These are phyloP conservation scores for Pelusios castaneus DNA, from an alignment of 2,113 vertebrate genomes.

Conservation along the genomic window DNA sequence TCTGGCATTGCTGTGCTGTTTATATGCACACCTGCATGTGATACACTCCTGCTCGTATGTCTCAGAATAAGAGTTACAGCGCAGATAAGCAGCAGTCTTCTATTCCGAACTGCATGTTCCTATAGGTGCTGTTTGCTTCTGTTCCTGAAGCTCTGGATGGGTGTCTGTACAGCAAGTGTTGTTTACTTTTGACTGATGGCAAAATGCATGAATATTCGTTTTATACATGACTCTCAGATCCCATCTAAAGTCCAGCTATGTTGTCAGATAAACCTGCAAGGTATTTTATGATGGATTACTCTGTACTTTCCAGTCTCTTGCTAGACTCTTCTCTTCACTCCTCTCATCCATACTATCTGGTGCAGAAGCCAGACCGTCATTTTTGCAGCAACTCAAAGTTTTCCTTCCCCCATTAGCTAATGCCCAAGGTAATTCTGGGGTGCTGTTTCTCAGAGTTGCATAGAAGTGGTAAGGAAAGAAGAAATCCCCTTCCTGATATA, in stretches of 20 bases:
- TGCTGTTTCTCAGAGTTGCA: background rate
- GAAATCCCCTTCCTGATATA: background rate
- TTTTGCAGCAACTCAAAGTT: background rate
- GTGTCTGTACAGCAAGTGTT: accelerated
- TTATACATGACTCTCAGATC: background rate
- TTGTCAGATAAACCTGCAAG: background rate
- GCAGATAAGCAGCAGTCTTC: too few relatives aligned
- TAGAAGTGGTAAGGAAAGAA: background rate
- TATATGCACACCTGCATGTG: too few relatives aligned
- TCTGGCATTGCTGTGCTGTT: too few relatives aligned
- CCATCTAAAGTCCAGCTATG: background rate
- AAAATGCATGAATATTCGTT: accelerated
- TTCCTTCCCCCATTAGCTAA: background rate
- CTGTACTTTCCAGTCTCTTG: accelerated
- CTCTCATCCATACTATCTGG: background rate
- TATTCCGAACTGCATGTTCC: background rate
- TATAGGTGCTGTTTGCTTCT: accelerated
- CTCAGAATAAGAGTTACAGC: too few relatives aligned
- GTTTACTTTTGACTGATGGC: background rate
- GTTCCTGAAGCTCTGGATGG: background rate
- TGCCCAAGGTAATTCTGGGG: background rate
- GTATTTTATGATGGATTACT: background rate
- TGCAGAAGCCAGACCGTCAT: accelerated
- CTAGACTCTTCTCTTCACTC: background rate
- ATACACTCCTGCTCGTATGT: too few relatives aligned